Base-by-base conservation (phyloP, 2,797 vertebrate genomes). In the Carduelis carduelis region DNA sequence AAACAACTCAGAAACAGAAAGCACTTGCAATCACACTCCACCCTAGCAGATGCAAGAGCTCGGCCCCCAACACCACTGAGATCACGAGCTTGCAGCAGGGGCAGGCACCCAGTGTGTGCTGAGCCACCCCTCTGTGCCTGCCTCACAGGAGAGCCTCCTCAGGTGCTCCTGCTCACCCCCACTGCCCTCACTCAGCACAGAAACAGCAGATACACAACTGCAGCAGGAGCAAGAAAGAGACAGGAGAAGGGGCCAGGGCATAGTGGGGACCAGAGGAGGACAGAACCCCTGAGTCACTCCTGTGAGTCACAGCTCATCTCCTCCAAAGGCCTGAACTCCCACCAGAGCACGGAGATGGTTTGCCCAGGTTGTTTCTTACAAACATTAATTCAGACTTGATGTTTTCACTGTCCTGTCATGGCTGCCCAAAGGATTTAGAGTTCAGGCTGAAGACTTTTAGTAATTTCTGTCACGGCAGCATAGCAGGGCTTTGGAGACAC, bases 401-500 rank as follows among this genome's bases (percentile, higher is more conserved):
- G 70, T 60, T 93, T 88, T 86, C 70, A 50, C 80, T 93, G 44
- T 49, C 60, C 87, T 82, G 76, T 75, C 87, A 72, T 35, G 79
- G 77, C 76, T 90, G 83, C 89, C 66, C 9, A 1, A 86, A 90
- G 72, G 77, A 91, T 72, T 88, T 57, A 83, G 83, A 83, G 92
- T 52, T 87, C 80, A 83, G 35, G 57, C 57, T 86, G 76, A 91
- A 87, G 76, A 68, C 76, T 83, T 83, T 14, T 3, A 80, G 89
- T 70, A 87, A 89, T 95, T 95, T 89, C 91, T 96, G 91, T 89
- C 64, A 77, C 49, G 52, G 91, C 90, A 95, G 74, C 86, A 69
- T 22, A 79, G 88, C 77, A 70, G 52, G 74, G 63, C 94, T 91
- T 90, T 86, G 47, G 93, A 91, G 91, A 92, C 77, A 70, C 66